phyloP scores from a whole-genome alignment of 2,797 vertebrate genomes.

The Mus spretus region DNA sequence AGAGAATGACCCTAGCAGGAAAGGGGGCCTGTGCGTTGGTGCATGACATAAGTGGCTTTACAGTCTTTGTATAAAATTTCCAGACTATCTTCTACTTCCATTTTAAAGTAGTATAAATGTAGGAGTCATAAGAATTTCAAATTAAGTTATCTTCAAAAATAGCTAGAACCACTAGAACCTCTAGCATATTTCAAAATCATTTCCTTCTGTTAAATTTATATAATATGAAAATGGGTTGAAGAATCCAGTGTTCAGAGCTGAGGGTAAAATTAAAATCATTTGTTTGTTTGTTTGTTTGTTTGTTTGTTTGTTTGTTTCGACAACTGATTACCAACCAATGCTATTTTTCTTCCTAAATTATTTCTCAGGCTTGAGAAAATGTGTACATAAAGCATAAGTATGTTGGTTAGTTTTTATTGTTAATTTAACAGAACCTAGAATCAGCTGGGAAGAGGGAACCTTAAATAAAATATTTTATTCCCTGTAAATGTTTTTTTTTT shows the following conservation, averaged over 20 bases:
- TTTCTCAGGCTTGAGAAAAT: background rate
- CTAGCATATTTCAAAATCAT: background rate
- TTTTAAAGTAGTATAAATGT: background rate
- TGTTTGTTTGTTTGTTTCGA: too few species aligned
- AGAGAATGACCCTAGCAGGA: background rate
- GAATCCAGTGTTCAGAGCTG: background rate
- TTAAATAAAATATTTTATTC: background rate
- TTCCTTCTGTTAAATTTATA: background rate
- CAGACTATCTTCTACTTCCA: background rate
- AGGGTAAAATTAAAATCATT: constrained; percentile 5
- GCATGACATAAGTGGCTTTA: background rate
- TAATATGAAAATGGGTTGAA: background rate
- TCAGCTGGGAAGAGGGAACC: background rate
- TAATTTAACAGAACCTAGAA: background rate
- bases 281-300: too few species aligned
- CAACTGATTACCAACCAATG: background rate
- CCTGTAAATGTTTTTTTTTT: background rate
- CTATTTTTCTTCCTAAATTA: background rate
- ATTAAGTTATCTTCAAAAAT: background rate
- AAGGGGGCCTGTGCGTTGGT: background rate
- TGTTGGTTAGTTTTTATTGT: background rate
- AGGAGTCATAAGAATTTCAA: background rate
- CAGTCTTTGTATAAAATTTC: background rate
- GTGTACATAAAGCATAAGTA: background rate
- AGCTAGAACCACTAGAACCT: background rate